phyloP scores from a whole-genome alignment of 2,888 invertebrate genomes.

The Chromoteleia sp. region DNA sequence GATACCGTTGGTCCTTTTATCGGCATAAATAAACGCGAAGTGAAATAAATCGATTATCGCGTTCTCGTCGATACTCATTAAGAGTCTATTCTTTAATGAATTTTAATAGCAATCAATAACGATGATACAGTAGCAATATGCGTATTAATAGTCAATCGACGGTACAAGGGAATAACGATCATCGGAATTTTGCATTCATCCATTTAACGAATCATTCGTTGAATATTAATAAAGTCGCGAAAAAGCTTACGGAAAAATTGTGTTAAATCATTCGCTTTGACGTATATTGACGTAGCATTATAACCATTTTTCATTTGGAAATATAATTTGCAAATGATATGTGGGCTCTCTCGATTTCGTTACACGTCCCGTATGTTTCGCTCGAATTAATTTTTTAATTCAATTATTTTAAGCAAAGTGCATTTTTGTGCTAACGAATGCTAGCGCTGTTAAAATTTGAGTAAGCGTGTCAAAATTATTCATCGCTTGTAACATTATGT shows the following conservation, averaged over 20 bases:
- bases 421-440: slow-evolving; percentile 20
- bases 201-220: slow-evolving; percentile 55
- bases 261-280: slow-evolving; percentile 57
- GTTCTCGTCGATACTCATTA: slow-evolving; percentile 50
- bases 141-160: slow-evolving; percentile 65
- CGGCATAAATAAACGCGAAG: slow-evolving; percentile 19
- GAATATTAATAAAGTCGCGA: slow-evolving; percentile 57
- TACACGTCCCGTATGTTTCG: not conserved
- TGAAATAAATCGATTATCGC: slow-evolving; percentile 32
- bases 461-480: not conserved
- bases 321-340: slow-evolving; percentile 44
- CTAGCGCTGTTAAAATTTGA: not conserved
- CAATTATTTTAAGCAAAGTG: slow-evolving; percentile 6
- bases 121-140: slow-evolving; percentile 63
- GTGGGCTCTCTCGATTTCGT: not conserved
- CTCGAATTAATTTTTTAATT: slow-evolving; percentile 24
- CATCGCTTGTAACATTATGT: not conserved
- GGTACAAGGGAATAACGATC: slow-evolving; percentile 54
- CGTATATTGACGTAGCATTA: slow-evolving; percentile 44
- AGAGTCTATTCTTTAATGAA: slow-evolving; percentile 57
- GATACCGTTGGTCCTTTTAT: slow-evolving; percentile 13
- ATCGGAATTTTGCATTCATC: slow-evolving; percentile 40
- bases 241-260: slow-evolving; percentile 57
- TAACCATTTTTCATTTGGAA: slow-evolving; percentile 39
- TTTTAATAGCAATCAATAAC: slow-evolving; percentile 63